Evolutionary conservation across 1,140 invertebrate species (phyloP), one percentile per base, ranked within the genome.

Genomic region (Psix sp.): DNA sequence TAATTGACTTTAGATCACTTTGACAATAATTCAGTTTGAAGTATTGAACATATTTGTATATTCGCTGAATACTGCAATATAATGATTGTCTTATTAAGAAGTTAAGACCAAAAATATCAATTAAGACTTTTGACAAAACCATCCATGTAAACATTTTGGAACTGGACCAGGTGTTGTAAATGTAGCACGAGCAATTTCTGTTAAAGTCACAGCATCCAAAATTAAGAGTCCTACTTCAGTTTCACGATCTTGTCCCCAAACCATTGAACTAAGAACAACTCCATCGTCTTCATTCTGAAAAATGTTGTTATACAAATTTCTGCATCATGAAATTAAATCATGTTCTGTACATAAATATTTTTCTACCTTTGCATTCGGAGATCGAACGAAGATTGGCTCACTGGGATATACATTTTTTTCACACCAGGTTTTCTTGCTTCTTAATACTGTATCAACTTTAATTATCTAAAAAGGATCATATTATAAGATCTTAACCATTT

Each of bases 361-460:
- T 29, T 33, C 40, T 87, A 93, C 93, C 85, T 90, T 88, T 11
- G 90, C 86, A 57, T 91, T 82, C 7, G 94, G 94, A 9, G 87
- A 77, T 1, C 92, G 90, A 7, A 96, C 91, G 83, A 96, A 97
- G 52, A 97, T 91, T 0, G 95, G 94, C 83, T 97, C 95, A 77
- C 94, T 95, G 0, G 95, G 94, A 82, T 93, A 95, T 46, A 91
- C 89, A 52, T 92, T 89, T 1, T 83, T 80, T 78, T 95, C 93
- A 48, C 88, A 90, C 94, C 94, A 96, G 0, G 89, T 92, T 66
- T 89, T 86, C n/a, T 80, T 86, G 0, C 89, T 90, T 73, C 93
- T 93, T 0, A 78, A 90, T 26, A 85, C 51, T 0, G 90, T 90
- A 77, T 95, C 93, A n/a, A 95, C 92, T 87, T 95, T 95, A 4